A percentile compares a stretch with the other conserved stretches of the same genome.
phyloP scores from a whole-genome alignment of 2,797 vertebrate genomes.

The Anniella stebbinsi region DNA sequence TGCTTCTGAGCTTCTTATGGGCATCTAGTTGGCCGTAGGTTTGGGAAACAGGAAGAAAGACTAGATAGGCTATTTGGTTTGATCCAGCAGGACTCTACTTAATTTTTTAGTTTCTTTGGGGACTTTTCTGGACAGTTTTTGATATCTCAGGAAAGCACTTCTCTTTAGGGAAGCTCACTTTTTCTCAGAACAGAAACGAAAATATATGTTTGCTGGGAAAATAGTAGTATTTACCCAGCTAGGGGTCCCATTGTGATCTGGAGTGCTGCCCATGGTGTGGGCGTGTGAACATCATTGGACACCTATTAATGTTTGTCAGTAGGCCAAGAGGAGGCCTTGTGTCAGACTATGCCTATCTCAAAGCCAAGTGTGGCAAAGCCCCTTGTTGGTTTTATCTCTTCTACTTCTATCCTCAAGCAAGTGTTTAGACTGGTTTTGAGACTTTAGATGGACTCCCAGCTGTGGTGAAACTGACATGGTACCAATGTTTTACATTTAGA shows the following conservation, averaged over 20 bases:
- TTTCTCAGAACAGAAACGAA: background rate
- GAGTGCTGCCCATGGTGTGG: background rate
- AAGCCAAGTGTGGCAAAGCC: background rate
- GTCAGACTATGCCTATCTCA: background rate
- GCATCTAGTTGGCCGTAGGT: background rate
- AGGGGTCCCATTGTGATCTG: background rate
- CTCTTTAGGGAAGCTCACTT: background rate
- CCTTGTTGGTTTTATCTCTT: background rate
- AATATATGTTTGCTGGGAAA: background rate
- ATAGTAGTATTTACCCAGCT: background rate
- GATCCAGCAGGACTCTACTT: background rate
- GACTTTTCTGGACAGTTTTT: background rate
- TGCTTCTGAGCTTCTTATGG: background rate
- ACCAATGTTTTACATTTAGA: background rate
- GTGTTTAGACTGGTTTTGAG: background rate
- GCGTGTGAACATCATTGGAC: background rate
- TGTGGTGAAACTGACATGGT: background rate
- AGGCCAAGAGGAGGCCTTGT: background rate
- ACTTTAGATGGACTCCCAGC: background rate
- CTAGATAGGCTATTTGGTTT: background rate
- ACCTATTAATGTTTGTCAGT: background rate
- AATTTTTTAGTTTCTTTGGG: background rate
- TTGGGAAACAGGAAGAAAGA: background rate
- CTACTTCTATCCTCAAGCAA: background rate
- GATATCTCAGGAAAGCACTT: background rate